phyloP scores from a whole-genome alignment of 2,113 vertebrate genomes.

The Eptatretus burgeri region DNA sequence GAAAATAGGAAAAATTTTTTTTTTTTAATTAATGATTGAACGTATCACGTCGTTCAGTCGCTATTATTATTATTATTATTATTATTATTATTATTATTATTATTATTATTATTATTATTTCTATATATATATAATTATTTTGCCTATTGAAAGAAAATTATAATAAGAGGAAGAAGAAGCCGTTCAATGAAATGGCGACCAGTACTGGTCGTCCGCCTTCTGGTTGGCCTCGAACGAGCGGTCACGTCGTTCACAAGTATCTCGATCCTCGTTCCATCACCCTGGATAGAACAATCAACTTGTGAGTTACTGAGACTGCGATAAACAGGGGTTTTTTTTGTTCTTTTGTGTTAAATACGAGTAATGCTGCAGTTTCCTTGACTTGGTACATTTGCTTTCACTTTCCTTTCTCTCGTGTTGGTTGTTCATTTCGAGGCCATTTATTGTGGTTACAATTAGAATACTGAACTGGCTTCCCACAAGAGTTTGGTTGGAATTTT shows the following conservation, averaged over 20 bases:
- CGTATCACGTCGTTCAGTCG: too few relatives aligned
- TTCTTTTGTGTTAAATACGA: neutral
- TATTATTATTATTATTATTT: too few relatives aligned
- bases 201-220: too few relatives aligned
- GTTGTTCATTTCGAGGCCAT: neutral
- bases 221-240: conserved; percentile 1
- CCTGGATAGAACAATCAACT: neutral
- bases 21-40: too few relatives aligned
- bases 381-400: neutral
- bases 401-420: neutral
- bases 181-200: too few relatives aligned
- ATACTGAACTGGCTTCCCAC: neutral
- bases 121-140: too few relatives aligned
- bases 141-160: too few relatives aligned
- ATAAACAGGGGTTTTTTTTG: neutral
- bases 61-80: too few relatives aligned
- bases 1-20: too few relatives aligned
- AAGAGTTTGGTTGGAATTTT: neutral
- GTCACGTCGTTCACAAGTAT: neutral
- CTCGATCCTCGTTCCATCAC: neutral
- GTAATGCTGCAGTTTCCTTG: neutral
- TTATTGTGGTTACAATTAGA: neutral
- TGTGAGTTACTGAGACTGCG: neutral
- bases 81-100: too few relatives aligned
- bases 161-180: too few relatives aligned